Base-by-base conservation (phyloP, 2,797 vertebrate genomes). In the Petrocephalus sullivani region DNA sequence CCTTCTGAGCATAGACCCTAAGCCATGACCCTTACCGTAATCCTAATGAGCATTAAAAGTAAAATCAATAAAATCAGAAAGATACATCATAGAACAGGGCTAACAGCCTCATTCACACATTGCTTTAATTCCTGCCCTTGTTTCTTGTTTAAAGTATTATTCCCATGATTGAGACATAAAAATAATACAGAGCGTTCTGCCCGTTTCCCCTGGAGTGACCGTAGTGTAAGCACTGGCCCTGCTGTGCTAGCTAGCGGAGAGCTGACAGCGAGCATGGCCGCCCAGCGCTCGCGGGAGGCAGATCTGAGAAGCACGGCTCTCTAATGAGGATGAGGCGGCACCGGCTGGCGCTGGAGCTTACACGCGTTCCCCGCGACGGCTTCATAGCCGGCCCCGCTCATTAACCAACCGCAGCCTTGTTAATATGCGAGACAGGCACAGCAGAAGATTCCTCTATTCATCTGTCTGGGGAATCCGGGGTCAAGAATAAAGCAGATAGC, bases 341-440 rank as follows among this genome's bases (percentile, higher is more conserved):
- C 46, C 33, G 71, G 71, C 71, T 6, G 2, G 41, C 0, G 5
- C 37, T 0, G 33, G 2, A 46, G 28, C 33, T 75, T 19, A 16
- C 28, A 67, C 4, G 10, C 23, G 28, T 12, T 64, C 21, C 8
- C 60, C 6, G 60, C n/a, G 21, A 61, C 0, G 21, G 21, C 56
- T 19, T 67, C 61, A 10, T 33, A 67, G 61, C 61, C 61, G 33
- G 23, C 23, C 61, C 61, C 33, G 71, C 90, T 89, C 90, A 91
- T 64, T 89, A 92, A 88, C 88, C 89, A 91, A 92, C 90, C 89
- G 33, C 12, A 10, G 61, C 61, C 61, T 67, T 10, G 4, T 90
- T 91, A 92, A 88, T 54, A 92, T 92, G 91, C 91, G 67, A 67
- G 19, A 51, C 85, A 61, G 16, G 33, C 60, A 10, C 58, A 21